phyloP scores from a whole-genome alignment of 2,888 invertebrate species.

The Cabera pusaria region DNA sequence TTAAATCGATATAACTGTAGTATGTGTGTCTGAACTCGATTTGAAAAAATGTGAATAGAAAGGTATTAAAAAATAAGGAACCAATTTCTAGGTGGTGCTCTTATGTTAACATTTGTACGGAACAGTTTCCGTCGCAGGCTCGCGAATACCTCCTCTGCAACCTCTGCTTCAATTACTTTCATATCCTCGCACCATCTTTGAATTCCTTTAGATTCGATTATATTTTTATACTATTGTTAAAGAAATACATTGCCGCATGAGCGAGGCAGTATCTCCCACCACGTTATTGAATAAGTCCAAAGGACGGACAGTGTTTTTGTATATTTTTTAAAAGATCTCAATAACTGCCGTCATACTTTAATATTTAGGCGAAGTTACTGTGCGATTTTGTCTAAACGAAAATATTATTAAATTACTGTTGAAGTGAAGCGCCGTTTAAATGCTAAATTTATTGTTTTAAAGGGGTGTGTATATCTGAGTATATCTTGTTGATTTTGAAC shows the following conservation, averaged over 20 bases:
- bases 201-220: slow-evolving; percentile 48
- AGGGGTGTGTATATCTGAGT: too few species aligned
- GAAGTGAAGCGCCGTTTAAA: too few species aligned
- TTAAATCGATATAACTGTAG: slow-evolving; percentile 31
- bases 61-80: slow-evolving; percentile 42
- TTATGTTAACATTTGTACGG: slow-evolving; percentile 34
- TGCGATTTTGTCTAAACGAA: slow-evolving; percentile 34
- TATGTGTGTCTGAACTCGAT: slow-evolving; percentile 39
- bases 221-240: slow-evolving; percentile 54
- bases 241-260: slow-evolving; percentile 69
- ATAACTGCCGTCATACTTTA: slow-evolving; percentile 59
- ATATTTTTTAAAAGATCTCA: slow-evolving; percentile 72
- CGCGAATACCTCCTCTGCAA: too few species aligned
- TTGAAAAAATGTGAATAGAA: slow-evolving; percentile 31
- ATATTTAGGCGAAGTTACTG: slow-evolving; percentile 41
- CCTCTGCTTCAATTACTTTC: too few species aligned
- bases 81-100: slow-evolving; percentile 51
- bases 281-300: slow-evolving; percentile 62
- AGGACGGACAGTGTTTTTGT: slow-evolving; percentile 58
- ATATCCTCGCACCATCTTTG: slow-evolving; percentile 38
- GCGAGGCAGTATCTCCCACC: slow-evolving; percentile 78
- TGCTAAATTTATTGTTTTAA: too few species aligned
- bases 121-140: too few species aligned
- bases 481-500: too few species aligned
- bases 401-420: too few species aligned